Conservation (phyloP, 1,140 invertebrate genomes). For the Nasonia vitripennis region DNA sequence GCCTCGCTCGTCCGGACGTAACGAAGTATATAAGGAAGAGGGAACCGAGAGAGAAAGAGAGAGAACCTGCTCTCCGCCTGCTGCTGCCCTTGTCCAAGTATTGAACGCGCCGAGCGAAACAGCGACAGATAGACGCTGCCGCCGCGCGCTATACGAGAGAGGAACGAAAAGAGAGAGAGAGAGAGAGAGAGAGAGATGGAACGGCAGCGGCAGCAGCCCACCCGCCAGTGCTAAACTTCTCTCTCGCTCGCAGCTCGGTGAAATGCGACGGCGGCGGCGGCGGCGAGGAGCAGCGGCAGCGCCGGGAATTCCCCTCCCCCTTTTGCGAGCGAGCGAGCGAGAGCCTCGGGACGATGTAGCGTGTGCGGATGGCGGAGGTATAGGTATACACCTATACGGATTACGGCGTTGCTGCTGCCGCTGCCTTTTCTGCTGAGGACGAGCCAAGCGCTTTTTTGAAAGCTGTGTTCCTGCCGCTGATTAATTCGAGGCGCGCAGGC, state of each 20-base stretch:
- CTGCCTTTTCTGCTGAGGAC: not conserved
- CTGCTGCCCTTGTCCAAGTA: conserved; percentile 63
- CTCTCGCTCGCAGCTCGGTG: conserved; percentile 24
- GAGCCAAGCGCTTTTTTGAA: not conserved
- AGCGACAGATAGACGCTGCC: conserved; percentile 49
- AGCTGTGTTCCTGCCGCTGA: not conserved
- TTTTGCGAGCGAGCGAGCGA: conserved; percentile 45
- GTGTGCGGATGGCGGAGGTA: not conserved
- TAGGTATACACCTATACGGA: not conserved
- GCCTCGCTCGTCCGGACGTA: not conserved
- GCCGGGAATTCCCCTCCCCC: conserved; percentile 49
- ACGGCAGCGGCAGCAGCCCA: conserved; percentile 44
- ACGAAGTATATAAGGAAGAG: conserved; percentile 12
- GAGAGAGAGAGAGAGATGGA: conserved; percentile 55
- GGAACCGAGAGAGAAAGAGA: conserved; percentile 22
- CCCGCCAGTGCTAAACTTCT: conserved; percentile 50
- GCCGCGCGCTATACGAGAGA: conserved; percentile 50
- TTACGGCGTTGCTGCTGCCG: not conserved
- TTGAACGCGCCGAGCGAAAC: conserved; percentile 68
- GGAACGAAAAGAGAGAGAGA: conserved; percentile 58
- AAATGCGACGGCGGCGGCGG: conserved; percentile 42
- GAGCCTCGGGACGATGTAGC: conserved; percentile 1
- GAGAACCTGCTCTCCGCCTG: conserved; percentile 48
- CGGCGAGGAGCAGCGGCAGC: conserved; percentile 5
- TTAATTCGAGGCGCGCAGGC: not conserved